Evolutionary conservation across 2,797 vertebrate genomes (phyloP), one percentile per base, ranked within the genome.

Genomic region (Scleropages formosus): DNA sequence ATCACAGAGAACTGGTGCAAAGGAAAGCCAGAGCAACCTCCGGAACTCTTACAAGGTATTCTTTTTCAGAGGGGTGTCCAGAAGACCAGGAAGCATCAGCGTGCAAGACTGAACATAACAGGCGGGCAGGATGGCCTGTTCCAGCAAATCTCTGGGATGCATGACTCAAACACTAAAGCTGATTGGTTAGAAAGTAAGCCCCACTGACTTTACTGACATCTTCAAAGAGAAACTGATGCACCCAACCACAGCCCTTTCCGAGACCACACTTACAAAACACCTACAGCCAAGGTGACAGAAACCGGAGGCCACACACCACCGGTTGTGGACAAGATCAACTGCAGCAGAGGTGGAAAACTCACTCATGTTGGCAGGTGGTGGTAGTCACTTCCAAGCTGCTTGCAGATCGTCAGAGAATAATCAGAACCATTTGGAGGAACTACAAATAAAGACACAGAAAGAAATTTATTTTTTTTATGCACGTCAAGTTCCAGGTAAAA

Each of bases 321-420:
- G 9, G 3, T 3, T 58, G 53, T n/a, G 3, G 53, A n/a, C 6
- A 13, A 58, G 53, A 12, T 22, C 18, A 66, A 16, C 22, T 62
- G 56, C 27, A 26, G 67, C 8, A n/a, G n/a, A 16, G 62, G 53
- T 60, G 60, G 60, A 13, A 10, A 27, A 92, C 92, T 90, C 85
- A 93, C 92, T 93, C 91, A 93, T 93, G 77, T 86, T 86, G 84
- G 77, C 64, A 72, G 77, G 71, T 79, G 77, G 74, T 79, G 81
- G 83, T 78, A 76, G 81, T 83, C 78, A 82, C 64, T 83, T 74
- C 70, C 74, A 13, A 67, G 56, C 60, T 71, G 73, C 74, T 68
- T 13, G 44, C 63, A 80, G 74, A 79, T 87, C 85, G 83, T 89
- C 80, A 79, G 85, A 84, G 85, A 84, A 73, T 18, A 18, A 39